phyloP scores from a whole-genome alignment of 2,113 vertebrate species.

The Aleadryas rufinucha region DNA sequence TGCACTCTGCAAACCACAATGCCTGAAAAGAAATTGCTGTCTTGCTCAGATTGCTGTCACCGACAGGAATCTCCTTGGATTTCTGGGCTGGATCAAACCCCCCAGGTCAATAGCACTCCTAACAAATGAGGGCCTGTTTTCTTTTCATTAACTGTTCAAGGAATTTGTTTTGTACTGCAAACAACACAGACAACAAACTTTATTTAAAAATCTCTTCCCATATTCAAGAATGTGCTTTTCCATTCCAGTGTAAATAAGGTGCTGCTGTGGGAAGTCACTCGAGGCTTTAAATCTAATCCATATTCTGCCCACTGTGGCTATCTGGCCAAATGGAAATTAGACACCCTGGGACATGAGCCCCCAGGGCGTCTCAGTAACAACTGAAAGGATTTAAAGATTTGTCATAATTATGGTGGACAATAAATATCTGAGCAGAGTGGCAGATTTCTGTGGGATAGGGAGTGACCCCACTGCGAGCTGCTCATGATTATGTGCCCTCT shows the following conservation, averaged over 20 bases:
- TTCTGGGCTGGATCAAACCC: not conserved
- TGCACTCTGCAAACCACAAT: not conserved
- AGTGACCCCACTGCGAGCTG: not conserved
- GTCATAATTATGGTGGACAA: not conserved
- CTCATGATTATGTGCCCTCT: not conserved
- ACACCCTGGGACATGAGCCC: not conserved
- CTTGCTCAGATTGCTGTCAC: not conserved
- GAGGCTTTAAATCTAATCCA: not conserved
- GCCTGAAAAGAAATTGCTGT: not conserved
- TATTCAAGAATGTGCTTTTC: not conserved
- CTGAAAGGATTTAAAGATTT: conserved; percentile 16
- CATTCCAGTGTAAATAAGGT: not conserved
- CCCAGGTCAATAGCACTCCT: not conserved
- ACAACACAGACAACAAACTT: not conserved
- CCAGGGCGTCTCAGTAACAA: not conserved
- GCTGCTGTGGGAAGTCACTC: not conserved
- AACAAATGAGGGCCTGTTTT: not conserved
- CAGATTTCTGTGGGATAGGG: not conserved
- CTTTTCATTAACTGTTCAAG: not conserved
- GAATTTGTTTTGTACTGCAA: not conserved
- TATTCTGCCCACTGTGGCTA: not conserved
- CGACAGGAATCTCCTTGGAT: not conserved
- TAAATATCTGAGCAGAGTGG: not conserved
- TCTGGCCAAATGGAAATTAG: not conserved
- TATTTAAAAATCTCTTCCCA: not conserved